Percentiles rank a stretch among this genome's conserved stretches.
phyloP scores from a whole-genome alignment of 2,888 invertebrate species.

The Iphiclides podalirius region DNA sequence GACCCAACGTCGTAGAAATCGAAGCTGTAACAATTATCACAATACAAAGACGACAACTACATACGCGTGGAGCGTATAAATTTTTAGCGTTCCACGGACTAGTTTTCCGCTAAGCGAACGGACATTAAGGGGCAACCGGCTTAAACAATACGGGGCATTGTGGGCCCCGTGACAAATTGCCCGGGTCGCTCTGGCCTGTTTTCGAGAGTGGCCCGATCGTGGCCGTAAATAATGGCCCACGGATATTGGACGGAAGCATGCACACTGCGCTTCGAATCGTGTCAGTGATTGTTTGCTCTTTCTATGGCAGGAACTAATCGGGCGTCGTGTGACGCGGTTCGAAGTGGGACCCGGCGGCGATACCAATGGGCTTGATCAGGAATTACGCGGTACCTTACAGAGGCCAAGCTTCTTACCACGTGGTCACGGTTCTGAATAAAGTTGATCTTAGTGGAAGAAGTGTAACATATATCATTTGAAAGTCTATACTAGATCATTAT shows the following conservation, averaged over 20 bases:
- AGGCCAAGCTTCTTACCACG: too few species aligned
- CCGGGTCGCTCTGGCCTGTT: conserved; percentile 66
- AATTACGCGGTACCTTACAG: too few species aligned
- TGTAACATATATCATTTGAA: too few species aligned
- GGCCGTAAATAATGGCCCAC: conserved; percentile 64
- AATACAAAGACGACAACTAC: conserved; percentile 19
- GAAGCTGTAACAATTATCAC: too few species aligned
- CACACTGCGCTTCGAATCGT: conserved; percentile 59
- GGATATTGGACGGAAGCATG: conserved; percentile 71
- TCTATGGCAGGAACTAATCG: conserved; percentile 32
- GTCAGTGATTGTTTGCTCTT: conserved; percentile 61
- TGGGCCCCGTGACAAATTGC: conserved; percentile 67
- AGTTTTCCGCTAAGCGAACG: conserved; percentile 52
- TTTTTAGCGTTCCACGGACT: conserved; percentile 44
- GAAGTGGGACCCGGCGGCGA: too few species aligned
- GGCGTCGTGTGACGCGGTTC: conserved; percentile 7
- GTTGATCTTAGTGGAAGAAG: too few species aligned
- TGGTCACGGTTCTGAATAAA: too few species aligned
- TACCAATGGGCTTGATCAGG: too few species aligned
- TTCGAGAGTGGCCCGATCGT: conserved; percentile 65
- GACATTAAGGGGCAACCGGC: conserved; percentile 55
- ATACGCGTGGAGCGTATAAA: conserved; percentile 29
- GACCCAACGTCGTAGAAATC: too few species aligned
- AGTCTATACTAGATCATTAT: too few species aligned
- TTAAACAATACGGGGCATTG: conserved; percentile 69